Evolutionary conservation across 2,797 vertebrate species (phyloP), one percentile per base, ranked within the genome.

Genomic region (Tolypeutes matacus): DNA sequence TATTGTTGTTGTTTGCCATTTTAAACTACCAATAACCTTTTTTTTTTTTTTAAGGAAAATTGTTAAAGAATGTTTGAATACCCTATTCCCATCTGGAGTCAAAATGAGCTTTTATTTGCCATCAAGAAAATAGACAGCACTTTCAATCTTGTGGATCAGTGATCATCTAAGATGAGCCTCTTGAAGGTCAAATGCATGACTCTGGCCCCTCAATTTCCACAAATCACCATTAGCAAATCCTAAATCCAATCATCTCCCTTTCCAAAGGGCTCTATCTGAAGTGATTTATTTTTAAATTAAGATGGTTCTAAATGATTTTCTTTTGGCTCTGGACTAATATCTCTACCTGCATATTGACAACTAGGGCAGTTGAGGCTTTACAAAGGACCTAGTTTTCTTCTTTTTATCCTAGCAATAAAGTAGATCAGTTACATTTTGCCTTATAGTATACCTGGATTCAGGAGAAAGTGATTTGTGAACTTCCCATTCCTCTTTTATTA

Each of bases 241-340:
- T 86, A 96, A 90, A 91, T 27, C 51, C 67, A 90, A 67, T 82
- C 81, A 80, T 77, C 64, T 94, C 83, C 76, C 51, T 87, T 85
- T 90, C 51, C 64, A 89, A 72, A 46, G 39, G 39, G 17, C 13
- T 94, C 80, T 91, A 21, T 86, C 25, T 86, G 36, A 31, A 73
- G 15, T 67, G 60, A 87, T 20, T 46, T 49, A 64, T 76, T 93
- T 82, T 64, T 72, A 82, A 67, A 85, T 76, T 56, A 72, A 39
- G 46, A 78, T 89, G 73, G 65, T 62, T 94, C 83, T 31, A 81
- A 34, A 27, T 88, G 42, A 51, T 81, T 81, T 86, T 72, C 46
- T 82, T 96, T 96, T 92, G 36, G 15, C 67, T 89, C 60, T 76
- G 53, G n/a, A 80, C 27, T 84, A 67, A 7, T 56, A 65, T 23